Conservation (phyloP, 2,113 vertebrate genomes). For the Melanocharis versteri region DNA sequence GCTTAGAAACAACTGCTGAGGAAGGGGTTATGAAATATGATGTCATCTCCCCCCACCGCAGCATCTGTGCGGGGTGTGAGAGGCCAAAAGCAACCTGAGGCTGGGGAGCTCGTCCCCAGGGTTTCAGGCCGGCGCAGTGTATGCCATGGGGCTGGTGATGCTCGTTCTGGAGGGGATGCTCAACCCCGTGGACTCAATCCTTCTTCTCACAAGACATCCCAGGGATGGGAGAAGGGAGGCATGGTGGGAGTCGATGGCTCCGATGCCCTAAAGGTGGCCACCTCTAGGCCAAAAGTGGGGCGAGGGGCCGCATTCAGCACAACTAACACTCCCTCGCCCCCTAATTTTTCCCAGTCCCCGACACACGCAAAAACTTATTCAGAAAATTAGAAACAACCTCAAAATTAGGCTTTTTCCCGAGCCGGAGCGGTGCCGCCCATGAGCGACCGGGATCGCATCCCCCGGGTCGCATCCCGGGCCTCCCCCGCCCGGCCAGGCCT, state of each 20-base stretch:
- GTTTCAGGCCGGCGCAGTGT: not conserved
- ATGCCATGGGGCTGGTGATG: not conserved
- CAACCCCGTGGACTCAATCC: not conserved
- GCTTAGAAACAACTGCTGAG: not conserved
- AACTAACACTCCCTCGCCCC: not conserved
- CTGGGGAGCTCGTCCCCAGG: not conserved
- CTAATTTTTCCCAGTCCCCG: not conserved
- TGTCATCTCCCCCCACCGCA: not conserved
- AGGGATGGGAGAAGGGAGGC: not conserved
- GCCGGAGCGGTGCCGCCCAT: not conserved
- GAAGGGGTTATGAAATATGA: not conserved
- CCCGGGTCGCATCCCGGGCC: not conserved
- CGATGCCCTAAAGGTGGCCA: not conserved
- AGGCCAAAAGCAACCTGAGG: not conserved
- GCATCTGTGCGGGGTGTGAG: not conserved
- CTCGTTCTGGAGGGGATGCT: not conserved
- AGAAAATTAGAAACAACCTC: not conserved
- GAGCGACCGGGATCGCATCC: not conserved
- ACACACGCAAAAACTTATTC: not conserved
- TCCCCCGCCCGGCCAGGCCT: constrained; percentile 12
- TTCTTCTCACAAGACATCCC: not conserved
- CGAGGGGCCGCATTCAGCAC: not conserved
- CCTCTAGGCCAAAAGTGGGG: not conserved
- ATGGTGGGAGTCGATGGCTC: not conserved
- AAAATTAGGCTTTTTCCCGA: not conserved